These are phyloP conservation scores for Eristalis tenax DNA, from an alignment of 2,888 invertebrate genomes.

Conservation along the genomic window DNA sequence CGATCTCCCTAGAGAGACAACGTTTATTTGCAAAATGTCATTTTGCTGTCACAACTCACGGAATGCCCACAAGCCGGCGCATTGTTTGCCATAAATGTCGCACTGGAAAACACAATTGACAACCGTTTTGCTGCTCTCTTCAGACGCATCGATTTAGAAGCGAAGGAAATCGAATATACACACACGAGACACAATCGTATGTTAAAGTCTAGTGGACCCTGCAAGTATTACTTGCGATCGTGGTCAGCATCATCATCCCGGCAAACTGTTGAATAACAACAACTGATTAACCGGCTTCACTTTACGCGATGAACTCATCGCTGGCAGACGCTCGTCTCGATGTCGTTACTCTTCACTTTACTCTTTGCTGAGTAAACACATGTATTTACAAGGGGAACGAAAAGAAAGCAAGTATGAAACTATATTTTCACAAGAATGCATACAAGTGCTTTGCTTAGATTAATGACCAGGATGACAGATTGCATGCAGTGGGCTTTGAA, in stretches of 20 bases:
- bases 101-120: not conserved
- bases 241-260: not conserved
- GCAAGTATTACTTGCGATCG: not conserved
- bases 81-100: not conserved
- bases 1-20: not conserved
- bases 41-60: not conserved
- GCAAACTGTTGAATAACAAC: not conserved
- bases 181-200: not conserved
- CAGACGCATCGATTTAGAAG: not conserved
- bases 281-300: not conserved
- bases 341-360: not conserved
- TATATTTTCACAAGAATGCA: too few relatives aligned
- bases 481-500: not conserved
- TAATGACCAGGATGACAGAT: too few relatives aligned
- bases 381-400: not conserved
- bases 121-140: not conserved
- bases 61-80: not conserved
- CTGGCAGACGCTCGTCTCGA: not conserved
- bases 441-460: too few relatives aligned
- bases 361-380: not conserved
- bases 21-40: not conserved
- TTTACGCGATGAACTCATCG: not conserved
- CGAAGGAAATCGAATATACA: not conserved
- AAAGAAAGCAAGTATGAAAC: not conserved
- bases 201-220: not conserved